These are phyloP conservation scores for Marmota flaviventris DNA, from an alignment of 2,113 vertebrate species.

Conservation along the genomic window DNA sequence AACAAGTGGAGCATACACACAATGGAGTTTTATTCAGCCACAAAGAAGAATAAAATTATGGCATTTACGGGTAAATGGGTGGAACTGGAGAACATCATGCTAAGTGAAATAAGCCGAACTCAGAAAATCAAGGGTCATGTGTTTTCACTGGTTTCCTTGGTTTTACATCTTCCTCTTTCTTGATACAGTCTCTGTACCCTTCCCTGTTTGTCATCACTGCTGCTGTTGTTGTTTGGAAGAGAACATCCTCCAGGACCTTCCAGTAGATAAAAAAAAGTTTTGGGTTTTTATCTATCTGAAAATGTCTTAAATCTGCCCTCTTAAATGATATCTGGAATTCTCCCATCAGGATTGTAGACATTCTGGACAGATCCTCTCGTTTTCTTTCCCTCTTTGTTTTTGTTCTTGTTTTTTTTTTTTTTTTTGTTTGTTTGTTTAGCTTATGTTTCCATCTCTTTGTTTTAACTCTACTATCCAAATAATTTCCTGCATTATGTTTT, in stretches of 20 bases:
- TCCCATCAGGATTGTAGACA: background rate
- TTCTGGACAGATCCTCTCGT: background rate
- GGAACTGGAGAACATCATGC: too few relatives aligned
- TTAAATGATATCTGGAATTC: background rate
- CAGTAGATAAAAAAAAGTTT: background rate
- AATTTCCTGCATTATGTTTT: conserved; percentile 8
- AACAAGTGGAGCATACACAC: too few relatives aligned
- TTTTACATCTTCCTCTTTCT: background rate
- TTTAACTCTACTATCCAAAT: background rate
- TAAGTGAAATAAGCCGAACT: too few relatives aligned
- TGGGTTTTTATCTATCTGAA: background rate
- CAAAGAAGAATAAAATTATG: too few relatives aligned
- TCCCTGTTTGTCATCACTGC: background rate
- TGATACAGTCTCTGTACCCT: background rate
- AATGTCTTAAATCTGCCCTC: background rate
- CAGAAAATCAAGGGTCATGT: too few relatives aligned
- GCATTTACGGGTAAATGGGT: too few relatives aligned
- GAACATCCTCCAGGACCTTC: background rate
- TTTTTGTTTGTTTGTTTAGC: too few relatives aligned
- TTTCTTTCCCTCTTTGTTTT: background rate
- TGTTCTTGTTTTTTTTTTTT: too few relatives aligned
- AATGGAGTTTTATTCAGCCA: too few relatives aligned
- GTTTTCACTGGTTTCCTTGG: background rate
- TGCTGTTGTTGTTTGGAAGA: background rate
- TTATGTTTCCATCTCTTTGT: background rate